Base-by-base conservation (phyloP, 2,797 vertebrate genomes). In the Sarcoramphus papa region DNA sequence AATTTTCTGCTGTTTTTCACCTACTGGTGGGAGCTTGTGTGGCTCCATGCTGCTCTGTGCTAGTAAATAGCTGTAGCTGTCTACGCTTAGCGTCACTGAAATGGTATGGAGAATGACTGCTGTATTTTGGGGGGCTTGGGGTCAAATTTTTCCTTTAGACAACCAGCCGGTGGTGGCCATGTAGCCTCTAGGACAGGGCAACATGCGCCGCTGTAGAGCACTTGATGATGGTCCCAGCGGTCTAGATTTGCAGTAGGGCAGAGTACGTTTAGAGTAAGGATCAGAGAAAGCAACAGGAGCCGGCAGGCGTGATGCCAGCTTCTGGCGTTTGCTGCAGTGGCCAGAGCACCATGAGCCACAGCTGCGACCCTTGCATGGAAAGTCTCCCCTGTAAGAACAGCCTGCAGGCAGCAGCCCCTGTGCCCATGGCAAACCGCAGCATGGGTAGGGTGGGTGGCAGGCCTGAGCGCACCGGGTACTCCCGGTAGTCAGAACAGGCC, bases 151-250 rank as follows among this genome's bases (percentile, higher is more conserved):
- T 37, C 16, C 45, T n/a, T 33, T 10, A 24, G 24, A 43, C 31
- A 57, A 47, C 35, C 72, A 77, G 43, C 31, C 37, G 31, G 31
- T 50, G 31, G 8, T 48, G 41, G 41, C 35, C 35, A n/a, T 15
- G 9, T 10, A 45, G 37, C 33, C 28, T 16, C 51, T 37, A 64
- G 68, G 22, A 54, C 50, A 73, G 50, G 50, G 59, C 15, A 64
- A 37, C 22, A 10, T 3, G 2, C 2, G 4, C 28, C 47, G 28
- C 23, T 47, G 17, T 27, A 31, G 72, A 31, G 43, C 4, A 0
- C 41, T 41, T 35, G 31, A 7, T 56, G 48, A 41, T 27, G 37
- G 56, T 63, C 50, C n/a, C 54, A 69, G 37, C 4, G 4, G 37
- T 22, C 10, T 40, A 22, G 31, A 57, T 64, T 9, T 77, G 50